Evolutionary conservation across 2,113 vertebrate genomes (phyloP), one percentile per base, ranked within the genome.

Genomic region (Ictalurus punctatus): DNA sequence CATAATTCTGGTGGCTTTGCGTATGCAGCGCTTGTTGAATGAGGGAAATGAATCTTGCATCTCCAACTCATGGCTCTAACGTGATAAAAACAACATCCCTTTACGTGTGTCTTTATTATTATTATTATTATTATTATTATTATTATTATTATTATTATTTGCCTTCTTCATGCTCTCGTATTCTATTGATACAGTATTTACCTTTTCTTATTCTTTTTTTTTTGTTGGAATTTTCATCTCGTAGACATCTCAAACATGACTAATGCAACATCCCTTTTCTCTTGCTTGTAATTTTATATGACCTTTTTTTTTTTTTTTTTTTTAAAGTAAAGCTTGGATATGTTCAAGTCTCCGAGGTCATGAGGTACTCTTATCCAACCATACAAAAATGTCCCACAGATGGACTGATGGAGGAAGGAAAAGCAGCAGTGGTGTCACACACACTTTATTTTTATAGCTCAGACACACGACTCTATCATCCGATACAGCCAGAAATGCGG

Each of bases 371-470:
- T 92, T 90, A 92, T 91, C 86, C 78, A 91, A 91, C 81, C 84
- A 1, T 86, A 30, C 69, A 92, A 91, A 92, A 92, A 92, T 92
- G 90, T 92, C 87, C 89, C 89, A 83, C 93, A 91, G 91, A 87
- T 90, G 91, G 87, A 78, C 84, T 84, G 83, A 19, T 83, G 30
- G 74, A 94, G 92, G 91, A 92, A 92, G 90, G 61, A 58, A 89
- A 91, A 90, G 90, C 90, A 89, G 92, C 54, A 48, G 84, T 52
- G 91, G 87, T 86, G 92, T 94, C 93, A 92, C 84, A 92, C 90
- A 21, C 87, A 90, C 87, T 93, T 93, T 93, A 93, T 93, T 94
- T 95, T 93, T 92, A 94, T 90, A 91, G 40, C 93, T 86, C 27
- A 44, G 90, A 94, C 90, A 93, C 91, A 91, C 89, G 56, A 61